These are phyloP conservation scores for Apodemus sylvaticus DNA, from an alignment of 2,113 vertebrate species.

Conservation along the genomic window DNA sequence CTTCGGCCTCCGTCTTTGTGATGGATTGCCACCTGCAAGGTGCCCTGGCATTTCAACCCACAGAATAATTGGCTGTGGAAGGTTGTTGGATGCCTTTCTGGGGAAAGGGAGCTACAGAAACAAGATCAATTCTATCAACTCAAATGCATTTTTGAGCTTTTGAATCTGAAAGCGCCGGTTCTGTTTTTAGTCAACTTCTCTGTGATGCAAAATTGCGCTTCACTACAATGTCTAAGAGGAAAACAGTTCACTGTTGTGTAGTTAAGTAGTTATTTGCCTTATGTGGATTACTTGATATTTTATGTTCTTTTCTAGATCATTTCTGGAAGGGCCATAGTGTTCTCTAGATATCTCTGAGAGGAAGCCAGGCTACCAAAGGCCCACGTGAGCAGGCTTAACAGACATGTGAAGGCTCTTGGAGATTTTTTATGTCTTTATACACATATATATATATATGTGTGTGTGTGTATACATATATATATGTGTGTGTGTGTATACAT, in stretches of 20 bases:
- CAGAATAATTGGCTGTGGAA: slow-evolving; percentile 68
- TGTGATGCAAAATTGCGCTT: background rate
- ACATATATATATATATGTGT: too few species aligned
- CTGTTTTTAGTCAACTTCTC: slow-evolving; percentile 43
- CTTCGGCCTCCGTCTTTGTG: background rate
- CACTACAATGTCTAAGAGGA: background rate
- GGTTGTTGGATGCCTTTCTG: background rate
- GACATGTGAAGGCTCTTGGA: background rate
- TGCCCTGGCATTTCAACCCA: slow-evolving; percentile 62
- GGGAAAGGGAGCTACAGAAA: slow-evolving; percentile 32
- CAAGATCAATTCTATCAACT: slow-evolving; percentile 26
- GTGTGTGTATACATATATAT: too few species aligned
- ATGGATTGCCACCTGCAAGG: slow-evolving; percentile 47
- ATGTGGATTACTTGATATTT: background rate
- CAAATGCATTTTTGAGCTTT: slow-evolving; percentile 38
- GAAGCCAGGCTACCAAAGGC: background rate
- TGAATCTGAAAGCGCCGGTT: background rate
- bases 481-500: too few species aligned
- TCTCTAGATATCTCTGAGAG: slow-evolving; percentile 21
- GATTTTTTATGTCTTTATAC: background rate
- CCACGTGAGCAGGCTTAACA: background rate
- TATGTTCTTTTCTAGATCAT: slow-evolving; percentile 12
- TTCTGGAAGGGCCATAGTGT: background rate
- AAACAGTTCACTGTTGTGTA: background rate
- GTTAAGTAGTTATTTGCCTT: slow-evolving; percentile 16